phyloP scores from a whole-genome alignment of 2,113 vertebrate genomes.

The Marmota monax region DNA sequence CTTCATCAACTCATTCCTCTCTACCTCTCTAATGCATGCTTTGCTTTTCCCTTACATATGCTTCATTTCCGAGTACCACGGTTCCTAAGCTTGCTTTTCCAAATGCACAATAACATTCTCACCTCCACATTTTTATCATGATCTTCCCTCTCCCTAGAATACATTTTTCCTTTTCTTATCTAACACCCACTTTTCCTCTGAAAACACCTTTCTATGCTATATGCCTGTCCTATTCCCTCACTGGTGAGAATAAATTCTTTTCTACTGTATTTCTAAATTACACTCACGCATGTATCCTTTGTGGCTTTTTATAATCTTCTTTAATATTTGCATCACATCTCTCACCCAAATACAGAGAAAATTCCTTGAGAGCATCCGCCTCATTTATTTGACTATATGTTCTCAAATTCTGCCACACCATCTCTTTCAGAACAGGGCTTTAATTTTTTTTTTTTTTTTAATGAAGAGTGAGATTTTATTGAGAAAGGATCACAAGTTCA shows the following conservation, averaged over 20 bases:
- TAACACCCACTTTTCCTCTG: not conserved
- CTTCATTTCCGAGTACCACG: not conserved
- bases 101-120: not conserved
- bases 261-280: not conserved
- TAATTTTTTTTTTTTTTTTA: not conserved
- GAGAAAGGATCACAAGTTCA: not conserved
- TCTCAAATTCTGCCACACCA: not conserved
- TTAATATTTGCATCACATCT: not conserved
- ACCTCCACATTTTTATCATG: not conserved
- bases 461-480: not conserved
- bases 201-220: not conserved
- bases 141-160: not conserved
- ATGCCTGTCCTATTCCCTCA: not conserved
- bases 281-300: rapidly evolving
- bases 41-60: not conserved
- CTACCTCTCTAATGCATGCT: not conserved
- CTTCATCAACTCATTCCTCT: not conserved
- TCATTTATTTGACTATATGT: not conserved
- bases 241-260: not conserved
- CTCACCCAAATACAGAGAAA: not conserved
- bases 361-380: not conserved
- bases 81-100: not conserved
- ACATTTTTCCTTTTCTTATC: not conserved
- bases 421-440: not conserved
- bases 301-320: not conserved